These are phyloP conservation scores for Drosophila demipolita DNA, from an alignment of 2,888 invertebrate species.

Conservation along the genomic window DNA sequence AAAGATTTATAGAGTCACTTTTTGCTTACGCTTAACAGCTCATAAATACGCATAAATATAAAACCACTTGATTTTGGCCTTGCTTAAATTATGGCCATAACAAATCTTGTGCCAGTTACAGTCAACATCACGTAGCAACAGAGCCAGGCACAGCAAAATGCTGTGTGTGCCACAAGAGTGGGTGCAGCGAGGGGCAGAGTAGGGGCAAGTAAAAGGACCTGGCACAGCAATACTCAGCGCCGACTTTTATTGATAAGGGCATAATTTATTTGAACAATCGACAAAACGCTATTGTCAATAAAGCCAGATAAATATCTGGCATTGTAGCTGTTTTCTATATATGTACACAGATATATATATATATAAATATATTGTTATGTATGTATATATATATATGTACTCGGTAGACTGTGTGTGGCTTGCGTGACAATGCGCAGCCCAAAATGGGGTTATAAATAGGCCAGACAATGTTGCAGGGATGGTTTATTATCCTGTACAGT, in stretches of 20 bases:
- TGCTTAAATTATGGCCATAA: slow-evolving; percentile 70
- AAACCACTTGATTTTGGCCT: slow-evolving; percentile 68
- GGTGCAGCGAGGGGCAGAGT: not conserved
- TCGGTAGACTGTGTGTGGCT: slow-evolving; percentile 45
- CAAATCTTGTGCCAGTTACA: slow-evolving; percentile 75
- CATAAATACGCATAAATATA: slow-evolving; percentile 72
- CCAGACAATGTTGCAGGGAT: slow-evolving; percentile 6
- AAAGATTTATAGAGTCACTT: slow-evolving; percentile 69
- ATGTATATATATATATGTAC: slow-evolving; percentile 23
- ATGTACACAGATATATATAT: slow-evolving; percentile 4
- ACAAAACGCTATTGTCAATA: slow-evolving; percentile 81
- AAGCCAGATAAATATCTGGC: slow-evolving; percentile 80
- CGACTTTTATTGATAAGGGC: slow-evolving; percentile 77
- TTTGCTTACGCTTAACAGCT: slow-evolving; percentile 35
- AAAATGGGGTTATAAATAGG: slow-evolving; percentile 27
- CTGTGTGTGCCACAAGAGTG: not conserved
- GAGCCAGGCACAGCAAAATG: slow-evolving; percentile 7
- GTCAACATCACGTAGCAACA: slow-evolving; percentile 72
- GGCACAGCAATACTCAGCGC: slow-evolving; percentile 1
- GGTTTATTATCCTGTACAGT: slow-evolving; percentile 44
- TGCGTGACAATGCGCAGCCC: slow-evolving; percentile 70
- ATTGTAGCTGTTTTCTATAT: slow-evolving; percentile 68
- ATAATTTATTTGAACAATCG: slow-evolving; percentile 81
- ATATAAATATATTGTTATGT: slow-evolving; percentile 18
- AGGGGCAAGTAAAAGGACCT: not conserved